Base-by-base conservation (phyloP, 2,797 vertebrate species). In the Enteromius argenteus region DNA sequence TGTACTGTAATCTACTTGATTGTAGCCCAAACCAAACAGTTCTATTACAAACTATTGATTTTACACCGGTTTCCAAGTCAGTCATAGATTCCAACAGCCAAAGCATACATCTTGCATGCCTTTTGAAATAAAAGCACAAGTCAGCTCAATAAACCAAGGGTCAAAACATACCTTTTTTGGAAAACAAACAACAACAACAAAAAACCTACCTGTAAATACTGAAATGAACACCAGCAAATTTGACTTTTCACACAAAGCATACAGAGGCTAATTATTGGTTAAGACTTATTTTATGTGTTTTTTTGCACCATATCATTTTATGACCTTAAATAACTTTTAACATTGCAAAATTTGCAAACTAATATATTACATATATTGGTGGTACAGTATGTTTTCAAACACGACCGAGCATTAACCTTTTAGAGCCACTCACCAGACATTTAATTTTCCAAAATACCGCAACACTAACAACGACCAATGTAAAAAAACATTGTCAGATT, bases 21-120 rank as follows among this genome's bases (percentile, higher is more conserved):
- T 11, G 39, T 49, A 62, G 30, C n/a, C 60, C 44, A 76, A 76
- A 53, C 32, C 35, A 68, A 69, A 77, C 23, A 69, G n/a, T 44
- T 58, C 62, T 11, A 30, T 76, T 76, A 14, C 17, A 44, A 68
- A 21, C 4, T 37, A 82, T 74, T 82, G 71, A 82, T 82, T 74
- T 74, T 66, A 23, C 10, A 14, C 30, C 2, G 3, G 15, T 62
- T 62, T 64, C 39, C 23, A 60, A 81, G n/a, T 67, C 62, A 35
- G 21, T 69, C 66, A 39, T 30, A 10, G 35, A 81, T 46, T 73
- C 30, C 80, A 73, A 21, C 21, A 19, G 56, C 14, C 42, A 72
- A 68, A 37, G 8, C 32, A 80, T 23, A 39, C n/a, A 64, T 44
- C 17, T 79, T 60, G 8, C 37, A 37, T 32, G 60, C 23, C 15